These are phyloP conservation scores for Sialis lutaria DNA, from an alignment of 2,888 invertebrate species.

Conservation along the genomic window DNA sequence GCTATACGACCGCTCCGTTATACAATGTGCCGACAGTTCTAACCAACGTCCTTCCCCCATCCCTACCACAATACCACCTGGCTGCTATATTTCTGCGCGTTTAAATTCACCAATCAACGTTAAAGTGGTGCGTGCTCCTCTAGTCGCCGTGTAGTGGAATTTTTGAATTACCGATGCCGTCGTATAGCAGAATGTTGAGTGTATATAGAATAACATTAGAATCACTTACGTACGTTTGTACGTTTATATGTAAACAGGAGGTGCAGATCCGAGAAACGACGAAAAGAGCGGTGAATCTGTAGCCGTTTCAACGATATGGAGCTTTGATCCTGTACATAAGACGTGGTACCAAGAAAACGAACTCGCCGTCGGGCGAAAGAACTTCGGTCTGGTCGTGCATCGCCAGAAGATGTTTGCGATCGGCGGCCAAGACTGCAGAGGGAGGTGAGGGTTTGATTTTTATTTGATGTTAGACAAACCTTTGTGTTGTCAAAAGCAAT, in stretches of 20 bases:
- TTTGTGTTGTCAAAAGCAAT: neutral
- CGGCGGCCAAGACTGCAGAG: constrained; percentile 48
- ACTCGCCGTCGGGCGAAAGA: constrained; percentile 41
- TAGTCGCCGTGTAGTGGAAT: too few relatives aligned
- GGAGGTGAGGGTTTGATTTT: constrained; percentile 18
- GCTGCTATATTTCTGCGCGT: too few relatives aligned
- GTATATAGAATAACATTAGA: too few relatives aligned
- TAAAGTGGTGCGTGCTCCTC: too few relatives aligned
- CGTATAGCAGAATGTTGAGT: too few relatives aligned
- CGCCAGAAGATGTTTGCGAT: constrained; percentile 50
- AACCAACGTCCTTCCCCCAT: too few relatives aligned
- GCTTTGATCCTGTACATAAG: constrained; percentile 42
- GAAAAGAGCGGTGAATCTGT: constrained; percentile 34
- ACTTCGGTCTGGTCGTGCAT: constrained; percentile 50
- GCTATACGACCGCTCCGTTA: too few relatives aligned
- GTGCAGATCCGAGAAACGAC: constrained; percentile 44
- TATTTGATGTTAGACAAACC: neutral
- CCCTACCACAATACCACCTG: too few relatives aligned
- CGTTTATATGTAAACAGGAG: constrained; percentile 25
- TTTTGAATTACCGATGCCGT: too few relatives aligned
- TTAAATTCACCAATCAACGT: too few relatives aligned
- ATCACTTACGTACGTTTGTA: too few relatives aligned
- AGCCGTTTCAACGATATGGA: constrained; percentile 47
- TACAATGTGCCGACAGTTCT: too few relatives aligned
- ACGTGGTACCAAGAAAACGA: constrained; percentile 46